phyloP scores from a whole-genome alignment of 2,888 invertebrate genomes.

The Microdon myrmicae region DNA sequence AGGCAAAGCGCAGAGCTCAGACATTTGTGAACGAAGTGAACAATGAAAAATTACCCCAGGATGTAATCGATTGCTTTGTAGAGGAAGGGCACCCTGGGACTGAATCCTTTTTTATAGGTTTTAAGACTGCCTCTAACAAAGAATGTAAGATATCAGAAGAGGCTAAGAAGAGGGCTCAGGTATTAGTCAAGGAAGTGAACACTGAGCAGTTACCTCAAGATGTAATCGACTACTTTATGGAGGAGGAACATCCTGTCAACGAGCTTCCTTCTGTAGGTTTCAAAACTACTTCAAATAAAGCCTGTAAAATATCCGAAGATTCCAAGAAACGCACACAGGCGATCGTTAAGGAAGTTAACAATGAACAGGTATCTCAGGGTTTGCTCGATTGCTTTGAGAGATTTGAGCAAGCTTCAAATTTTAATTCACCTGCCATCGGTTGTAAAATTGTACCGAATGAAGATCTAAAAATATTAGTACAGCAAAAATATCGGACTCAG shows the following conservation, averaged over 20 bases:
- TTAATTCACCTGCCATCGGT: no score
- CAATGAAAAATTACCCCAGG: neutral
- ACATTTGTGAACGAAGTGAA: neutral
- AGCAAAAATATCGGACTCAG: no score
- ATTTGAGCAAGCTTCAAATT: no score
- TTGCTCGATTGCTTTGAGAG: neutral
- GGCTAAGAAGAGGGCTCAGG: slow-evolving; percentile 34
- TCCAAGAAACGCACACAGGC: slow-evolving; percentile 38
- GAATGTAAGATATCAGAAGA: slow-evolving; percentile 28
- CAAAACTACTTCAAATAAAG: slow-evolving; percentile 39
- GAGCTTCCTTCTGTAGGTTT: slow-evolving; percentile 14
- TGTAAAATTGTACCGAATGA: no score
- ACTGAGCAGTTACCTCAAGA: slow-evolving; percentile 31
- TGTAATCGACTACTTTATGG: neutral
- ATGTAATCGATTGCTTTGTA: neutral
- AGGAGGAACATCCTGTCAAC: neutral
- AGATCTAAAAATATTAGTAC: slow-evolving; percentile 8
- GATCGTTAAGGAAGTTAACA: slow-evolving; percentile 26
- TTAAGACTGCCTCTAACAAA: slow-evolving; percentile 41
- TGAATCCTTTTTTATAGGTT: slow-evolving; percentile 12
- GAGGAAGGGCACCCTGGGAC: neutral
- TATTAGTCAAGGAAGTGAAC: slow-evolving; percentile 7
- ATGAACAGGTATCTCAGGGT: no score
- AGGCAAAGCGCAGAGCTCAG: slow-evolving; percentile 49
- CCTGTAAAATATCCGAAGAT: slow-evolving; percentile 30